Evolutionary conservation across 2,888 invertebrate genomes (phyloP), one percentile per base, ranked within the genome.

Genomic region (Heliconius aoede): DNA sequence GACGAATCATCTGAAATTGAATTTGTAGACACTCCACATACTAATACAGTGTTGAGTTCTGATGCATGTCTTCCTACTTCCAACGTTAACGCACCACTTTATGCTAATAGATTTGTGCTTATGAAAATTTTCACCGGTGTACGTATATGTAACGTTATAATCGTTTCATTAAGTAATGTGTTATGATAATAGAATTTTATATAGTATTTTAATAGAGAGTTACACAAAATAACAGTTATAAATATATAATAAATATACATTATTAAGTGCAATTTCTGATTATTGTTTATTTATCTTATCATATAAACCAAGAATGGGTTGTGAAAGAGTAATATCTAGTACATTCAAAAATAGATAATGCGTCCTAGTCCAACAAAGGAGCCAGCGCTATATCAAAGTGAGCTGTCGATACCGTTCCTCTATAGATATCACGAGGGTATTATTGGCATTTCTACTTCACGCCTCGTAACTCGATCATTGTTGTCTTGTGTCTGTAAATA

Each of bases 1-100:
- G 84, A 83, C 83, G 82, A 83, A 83, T 81, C 76, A 81, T 79
- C 78, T 76, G 69, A 80, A 82, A 84, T 84, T 81, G 83, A 83
- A 83, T 83, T 83, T 82, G 80, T 81, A 81, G 78, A 78, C 68
- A 75, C 76, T 75, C 76, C 76, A 81, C 81, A 82, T 83, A 81
- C 80, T 81, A 82, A 78, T 82, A 18, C 46, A 46, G 46, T 0
- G 82, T 81, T 80, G 73, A 79, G 78, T 74, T 73, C 79, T 79
- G 77, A 78, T 82, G 80, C 81, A 81, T 81, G 76, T 82, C 76
- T 81, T 80, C 81, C 80, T 72, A 72, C 58, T 68, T 0, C 78
- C 72, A 74, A 61, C 76, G 68, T 72, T 73, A 76, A 77, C 78
- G 77, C 36, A 78, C 80, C 76, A 80, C 76, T 79, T 81, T 46